Evolutionary conservation across 2,797 vertebrate genomes (phyloP), one percentile per base, ranked within the genome.

Genomic region (Lateolabrax maculatus): DNA sequence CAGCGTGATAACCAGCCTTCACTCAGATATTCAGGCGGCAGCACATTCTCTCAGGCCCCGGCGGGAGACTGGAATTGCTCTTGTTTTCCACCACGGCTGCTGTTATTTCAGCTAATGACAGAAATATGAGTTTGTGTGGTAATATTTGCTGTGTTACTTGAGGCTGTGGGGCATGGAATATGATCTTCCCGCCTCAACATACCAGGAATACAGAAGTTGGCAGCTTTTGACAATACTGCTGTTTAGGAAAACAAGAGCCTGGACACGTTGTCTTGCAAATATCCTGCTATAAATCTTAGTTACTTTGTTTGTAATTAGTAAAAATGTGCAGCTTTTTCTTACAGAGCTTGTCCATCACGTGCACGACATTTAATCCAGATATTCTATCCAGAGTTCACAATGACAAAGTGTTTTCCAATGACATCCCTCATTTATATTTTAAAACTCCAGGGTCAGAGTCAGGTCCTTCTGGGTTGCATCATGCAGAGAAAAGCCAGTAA

Each of bases 11-110:
- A 75, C 68, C 67, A 75, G 64, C 46, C 84, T 57, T 89, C 88
- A 65, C 77, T 90, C 73, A 83, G 60, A 72, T 85, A 65, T 81
- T 78, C 9, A 12, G 66, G 71, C 9, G 57, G 49, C 44, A 52
- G 80, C 78, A 88, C 83, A 85, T 84, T 88, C 86, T 86, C 71
- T 34, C 39, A 13, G 52, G 80, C 68, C 92, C 86, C 87, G 25
- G 39, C 6, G 83, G 90, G 85, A 52, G 78, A 49, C 44, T 82
- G 88, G 90, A 93, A 93, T 90, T 87, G 62, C 85, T 81, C 65
- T 88, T 75, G 77, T 85, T 92, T 92, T 91, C 85, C 87, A 87
- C 75, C 49, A 55, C 21, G 36, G 62, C 75, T 52, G 81, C 76
- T 90, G 53, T 87, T 86, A 75, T 91, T 88, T 74, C 77, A 90